phyloP scores from a whole-genome alignment of 2,797 vertebrate species.

The Sebastes matsubarae region DNA sequence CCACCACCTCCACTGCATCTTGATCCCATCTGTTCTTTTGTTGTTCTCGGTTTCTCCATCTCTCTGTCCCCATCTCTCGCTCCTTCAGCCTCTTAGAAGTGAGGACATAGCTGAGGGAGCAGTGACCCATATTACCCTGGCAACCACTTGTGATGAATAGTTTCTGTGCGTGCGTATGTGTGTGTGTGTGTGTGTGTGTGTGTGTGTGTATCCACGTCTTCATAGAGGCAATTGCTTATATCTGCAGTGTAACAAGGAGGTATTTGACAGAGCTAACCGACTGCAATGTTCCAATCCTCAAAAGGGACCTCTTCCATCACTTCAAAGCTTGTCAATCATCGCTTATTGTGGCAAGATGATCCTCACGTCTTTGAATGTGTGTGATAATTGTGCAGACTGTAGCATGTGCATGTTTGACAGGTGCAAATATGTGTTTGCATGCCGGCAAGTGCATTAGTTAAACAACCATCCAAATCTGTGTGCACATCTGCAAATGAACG shows the following conservation, averaged over 20 bases:
- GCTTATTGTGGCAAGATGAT: background rate
- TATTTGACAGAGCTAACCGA: background rate
- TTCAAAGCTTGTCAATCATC: background rate
- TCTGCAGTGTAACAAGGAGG: constrained; percentile 8
- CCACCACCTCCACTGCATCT: constrained; percentile 25
- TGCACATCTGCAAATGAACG: background rate
- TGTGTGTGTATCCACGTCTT: constrained; percentile 1
- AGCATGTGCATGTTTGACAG: background rate
- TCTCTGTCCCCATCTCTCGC: background rate
- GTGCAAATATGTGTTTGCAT: background rate
- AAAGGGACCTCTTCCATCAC: background rate
- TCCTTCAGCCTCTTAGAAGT: constrained; percentile 20
- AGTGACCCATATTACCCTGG: constrained; percentile 67
- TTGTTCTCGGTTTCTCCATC: constrained; percentile 9
- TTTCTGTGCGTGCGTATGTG: constrained; percentile 6
- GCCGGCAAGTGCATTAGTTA: background rate
- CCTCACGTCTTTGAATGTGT: background rate
- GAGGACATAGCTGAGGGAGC: constrained; percentile 45
- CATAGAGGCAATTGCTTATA: background rate
- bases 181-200: background rate
- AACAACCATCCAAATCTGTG: background rate
- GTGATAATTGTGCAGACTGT: background rate
- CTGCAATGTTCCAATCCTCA: background rate
- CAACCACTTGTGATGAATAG: constrained; percentile 49
- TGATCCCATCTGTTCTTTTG: constrained; percentile 59